Percentiles rank a stretch among this genome's conserved stretches.
Conservation (phyloP, 2,113 vertebrate genomes). For the Sorex araneus region DNA sequence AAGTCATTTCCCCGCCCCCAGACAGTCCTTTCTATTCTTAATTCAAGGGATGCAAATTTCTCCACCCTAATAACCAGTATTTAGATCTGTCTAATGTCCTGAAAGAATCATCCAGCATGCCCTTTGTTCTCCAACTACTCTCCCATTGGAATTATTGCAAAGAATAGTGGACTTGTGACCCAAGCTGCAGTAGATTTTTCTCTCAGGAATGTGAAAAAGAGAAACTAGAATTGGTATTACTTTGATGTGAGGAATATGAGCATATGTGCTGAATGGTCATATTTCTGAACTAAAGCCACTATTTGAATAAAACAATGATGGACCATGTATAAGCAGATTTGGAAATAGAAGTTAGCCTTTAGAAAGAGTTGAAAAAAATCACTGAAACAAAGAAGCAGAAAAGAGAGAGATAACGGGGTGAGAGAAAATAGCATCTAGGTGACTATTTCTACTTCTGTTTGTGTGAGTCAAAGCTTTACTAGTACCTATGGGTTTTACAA, state of each 20-base stretch:
- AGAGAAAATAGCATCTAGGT: not conserved
- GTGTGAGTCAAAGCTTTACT: not conserved
- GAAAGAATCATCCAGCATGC: not conserved
- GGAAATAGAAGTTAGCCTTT: not conserved
- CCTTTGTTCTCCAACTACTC: not conserved
- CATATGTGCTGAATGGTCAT: not conserved
- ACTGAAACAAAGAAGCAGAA: conserved; percentile 8
- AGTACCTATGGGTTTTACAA: not conserved
- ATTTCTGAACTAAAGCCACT: not conserved
- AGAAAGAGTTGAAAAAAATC: conserved; percentile 35
- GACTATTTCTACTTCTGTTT: not conserved
- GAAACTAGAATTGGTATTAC: not conserved
- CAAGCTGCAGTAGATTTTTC: not conserved
- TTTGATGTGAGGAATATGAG: not conserved
- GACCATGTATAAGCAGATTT: not conserved
- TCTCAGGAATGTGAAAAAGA: conserved; percentile 44
- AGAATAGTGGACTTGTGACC: not conserved
- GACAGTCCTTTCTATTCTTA: not conserved
- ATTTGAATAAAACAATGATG: not conserved
- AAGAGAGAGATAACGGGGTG: not conserved
- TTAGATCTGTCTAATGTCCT: not conserved
- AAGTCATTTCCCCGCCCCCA: not conserved
- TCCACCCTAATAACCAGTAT: not conserved
- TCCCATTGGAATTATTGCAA: not conserved
- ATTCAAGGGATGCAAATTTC: not conserved